Base-by-base conservation (phyloP, 2,888 invertebrate genomes). In the Drosophila subquinaria region DNA sequence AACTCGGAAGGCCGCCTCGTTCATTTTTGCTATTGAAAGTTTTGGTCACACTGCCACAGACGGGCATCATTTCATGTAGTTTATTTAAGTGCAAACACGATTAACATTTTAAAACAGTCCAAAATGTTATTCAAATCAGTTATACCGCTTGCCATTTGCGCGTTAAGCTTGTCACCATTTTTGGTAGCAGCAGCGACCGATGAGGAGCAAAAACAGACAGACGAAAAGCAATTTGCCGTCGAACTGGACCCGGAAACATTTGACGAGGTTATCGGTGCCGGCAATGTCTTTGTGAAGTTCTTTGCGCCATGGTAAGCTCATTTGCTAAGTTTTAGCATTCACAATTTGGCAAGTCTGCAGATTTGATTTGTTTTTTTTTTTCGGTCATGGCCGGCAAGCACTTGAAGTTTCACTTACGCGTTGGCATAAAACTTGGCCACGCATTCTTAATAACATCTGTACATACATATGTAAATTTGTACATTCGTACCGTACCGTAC, bases 221-320 rank as follows among this genome's bases (percentile, higher is more conserved):
- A 90, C 13, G 79, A 64, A 15, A 87, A 88, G 70, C 87, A 90
- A 77, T 92, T 90, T 57, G 83, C 91, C 8, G 79, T 94, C 15
- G 93, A 94, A 78, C 94, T 95, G 73, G 93, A 92, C 5, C 90
- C 92, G 27, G 94, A 95, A 66, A 95, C 94, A 87, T 96, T 96
- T 89, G 94, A 94, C 43, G 93, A 93, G 59, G 95, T 95, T 92
- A 93, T 94, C 89, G 94, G 94, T 76, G 94, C 95, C 89, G 94
- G 95, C 90, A 95, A 96, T 81, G 95, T 96, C 92, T 96, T 96
- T 91, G 94, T 96, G 1, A 95, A 96, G 95, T 96, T 96, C 92
- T 96, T 95, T 93, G 96, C 96, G 10, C 96, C 96, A 52, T 96
- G 96, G 96, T 96, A 93, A 94, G 94, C 63, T 27, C 36, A 61